Evolutionary conservation across 2,797 vertebrate species (phyloP).

Genomic region (Capromys pilorides): DNA sequence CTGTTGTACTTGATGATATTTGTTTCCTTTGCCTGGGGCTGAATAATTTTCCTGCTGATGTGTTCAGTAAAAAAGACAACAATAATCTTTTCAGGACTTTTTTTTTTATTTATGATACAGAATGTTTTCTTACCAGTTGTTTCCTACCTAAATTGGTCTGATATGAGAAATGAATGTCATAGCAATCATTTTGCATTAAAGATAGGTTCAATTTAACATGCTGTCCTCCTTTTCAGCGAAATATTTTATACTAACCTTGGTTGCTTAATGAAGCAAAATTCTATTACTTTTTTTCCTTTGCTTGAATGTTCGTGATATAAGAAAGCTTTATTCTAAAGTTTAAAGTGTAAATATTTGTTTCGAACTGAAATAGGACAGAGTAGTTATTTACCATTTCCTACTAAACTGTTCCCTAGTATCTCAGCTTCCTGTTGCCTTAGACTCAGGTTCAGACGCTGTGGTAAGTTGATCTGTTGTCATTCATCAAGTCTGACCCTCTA

Average conservation of each 20-base stretch:
- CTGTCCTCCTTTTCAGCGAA: conserved; percentile 17
- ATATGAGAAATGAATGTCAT: conserved; percentile 37
- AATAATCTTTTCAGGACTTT: conserved; percentile 70
- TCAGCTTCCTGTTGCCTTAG: background rate
- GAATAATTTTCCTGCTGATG: conserved; percentile 81
- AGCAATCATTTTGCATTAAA: conserved; percentile 69
- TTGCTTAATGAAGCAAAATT: conserved; percentile 57
- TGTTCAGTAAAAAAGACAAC: conserved; percentile 74
- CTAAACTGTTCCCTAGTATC: background rate
- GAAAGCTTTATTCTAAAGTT: background rate
- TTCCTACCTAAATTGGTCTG: conserved; percentile 67
- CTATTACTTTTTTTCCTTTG: conserved; percentile 52
- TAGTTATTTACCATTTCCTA: background rate
- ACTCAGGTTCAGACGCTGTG: background rate
- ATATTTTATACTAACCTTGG: conserved; percentile 55
- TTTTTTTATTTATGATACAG: conserved; percentile 75
- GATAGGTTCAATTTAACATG: conserved; percentile 66
- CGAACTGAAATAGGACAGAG: background rate
- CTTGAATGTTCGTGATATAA: background rate
- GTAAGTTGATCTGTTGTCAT: background rate
- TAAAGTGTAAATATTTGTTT: background rate
- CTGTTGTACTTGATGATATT: conserved; percentile 79
- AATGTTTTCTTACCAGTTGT: conserved; percentile 65
- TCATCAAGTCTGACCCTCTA: background rate
- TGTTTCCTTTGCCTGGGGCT: conserved; percentile 79